These are phyloP conservation scores for Drosophila pachea DNA, from an alignment of 1,140 invertebrate species.

Conservation along the genomic window DNA sequence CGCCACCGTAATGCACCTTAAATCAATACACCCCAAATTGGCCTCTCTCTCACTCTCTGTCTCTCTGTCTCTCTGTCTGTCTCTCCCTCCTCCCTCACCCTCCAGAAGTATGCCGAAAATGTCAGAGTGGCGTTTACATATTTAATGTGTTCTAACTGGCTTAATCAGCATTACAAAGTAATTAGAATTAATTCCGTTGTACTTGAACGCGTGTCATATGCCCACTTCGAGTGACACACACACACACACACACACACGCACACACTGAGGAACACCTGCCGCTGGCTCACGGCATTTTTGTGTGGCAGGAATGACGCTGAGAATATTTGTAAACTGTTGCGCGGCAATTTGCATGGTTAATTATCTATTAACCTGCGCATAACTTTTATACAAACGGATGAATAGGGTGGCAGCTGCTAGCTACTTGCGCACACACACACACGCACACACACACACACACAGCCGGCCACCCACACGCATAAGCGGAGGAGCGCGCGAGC, in stretches of 20 bases:
- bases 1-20: conserved; percentile 7
- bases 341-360: conserved; percentile 73
- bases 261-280: background rate
- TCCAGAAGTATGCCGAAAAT: conserved; percentile 66
- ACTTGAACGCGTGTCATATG: conserved; percentile 42
- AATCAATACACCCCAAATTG: background rate
- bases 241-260: conserved; percentile 3
- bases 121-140: conserved; percentile 67
- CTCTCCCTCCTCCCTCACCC: background rate
- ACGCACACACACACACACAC: conserved; percentile 7
- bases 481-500: conserved; percentile 1
- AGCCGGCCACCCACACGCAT: conserved; percentile 3
- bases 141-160: conserved; percentile 71
- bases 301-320: conserved; percentile 35
- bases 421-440: conserved; percentile 29
- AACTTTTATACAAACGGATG: conserved; percentile 55
- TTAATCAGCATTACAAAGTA: conserved; percentile 77
- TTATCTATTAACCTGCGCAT: conserved; percentile 76
- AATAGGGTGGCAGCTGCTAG: conserved; percentile 1
- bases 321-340: conserved; percentile 73
- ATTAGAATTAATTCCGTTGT: conserved; percentile 77
- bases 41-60: background rate
- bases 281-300: conserved; percentile 13
- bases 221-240: background rate
- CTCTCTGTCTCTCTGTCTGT: background rate